These are phyloP conservation scores for Cryptocephalus primarius DNA, from an alignment of 2,888 invertebrate genomes.

Conservation along the genomic window DNA sequence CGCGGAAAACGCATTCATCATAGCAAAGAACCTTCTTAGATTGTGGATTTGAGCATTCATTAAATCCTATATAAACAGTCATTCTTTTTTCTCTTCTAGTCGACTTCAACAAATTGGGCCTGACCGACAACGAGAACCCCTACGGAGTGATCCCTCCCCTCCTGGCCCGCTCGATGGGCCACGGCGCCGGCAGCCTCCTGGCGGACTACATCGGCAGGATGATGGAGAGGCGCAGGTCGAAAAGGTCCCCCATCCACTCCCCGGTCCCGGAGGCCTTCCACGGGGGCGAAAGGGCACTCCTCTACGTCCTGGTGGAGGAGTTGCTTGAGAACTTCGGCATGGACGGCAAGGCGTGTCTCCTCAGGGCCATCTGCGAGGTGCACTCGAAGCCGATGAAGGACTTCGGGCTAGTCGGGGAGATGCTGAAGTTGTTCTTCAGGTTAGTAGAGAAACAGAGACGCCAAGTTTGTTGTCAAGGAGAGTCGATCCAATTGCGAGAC, in stretches of 20 bases:
- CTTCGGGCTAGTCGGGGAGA: conserved; percentile 73
- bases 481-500: too few species aligned
- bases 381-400: conserved; percentile 68
- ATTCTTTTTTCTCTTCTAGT: conserved; percentile 48
- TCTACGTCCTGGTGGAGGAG: conserved; percentile 70
- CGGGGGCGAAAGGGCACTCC: conserved; percentile 71
- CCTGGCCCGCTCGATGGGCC: conserved; percentile 64
- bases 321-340: conserved; percentile 70
- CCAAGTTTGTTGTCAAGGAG: too few species aligned
- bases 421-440: conserved; percentile 74
- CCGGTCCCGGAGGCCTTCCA: conserved; percentile 49
- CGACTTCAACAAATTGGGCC: conserved; percentile 72
- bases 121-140: conserved; percentile 84
- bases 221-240: conserved; percentile 47
- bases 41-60: too few species aligned
- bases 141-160: conserved; percentile 69
- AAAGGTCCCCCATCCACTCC: conserved; percentile 27
- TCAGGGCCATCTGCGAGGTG: conserved; percentile 77
- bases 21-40: too few species aligned
- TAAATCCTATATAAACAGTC: background rate
- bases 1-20: too few species aligned
- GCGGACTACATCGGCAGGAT: conserved; percentile 66
- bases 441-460: conserved; percentile 34
- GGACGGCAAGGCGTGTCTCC: conserved; percentile 70
- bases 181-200: conserved; percentile 56